These are phyloP conservation scores for Acanthopleura granulata DNA, from an alignment of 2,888 invertebrate genomes.

Conservation along the genomic window DNA sequence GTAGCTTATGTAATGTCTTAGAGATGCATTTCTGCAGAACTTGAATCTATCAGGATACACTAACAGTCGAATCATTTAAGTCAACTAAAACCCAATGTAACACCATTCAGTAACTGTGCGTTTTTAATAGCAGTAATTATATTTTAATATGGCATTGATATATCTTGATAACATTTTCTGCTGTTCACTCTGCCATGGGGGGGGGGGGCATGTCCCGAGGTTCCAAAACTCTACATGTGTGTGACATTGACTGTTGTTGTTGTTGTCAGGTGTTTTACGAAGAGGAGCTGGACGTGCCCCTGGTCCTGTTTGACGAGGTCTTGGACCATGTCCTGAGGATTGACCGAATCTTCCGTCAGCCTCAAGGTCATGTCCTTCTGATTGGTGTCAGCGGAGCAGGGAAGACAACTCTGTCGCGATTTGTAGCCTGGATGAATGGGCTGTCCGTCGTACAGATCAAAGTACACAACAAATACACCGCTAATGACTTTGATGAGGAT, in stretches of 20 bases:
- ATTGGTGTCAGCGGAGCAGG: constrained; percentile 99
- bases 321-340: constrained; percentile 98
- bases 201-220: too few species aligned
- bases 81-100: too few species aligned
- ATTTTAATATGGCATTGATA: too few species aligned
- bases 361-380: constrained; percentile 96
- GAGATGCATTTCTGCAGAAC: too few species aligned
- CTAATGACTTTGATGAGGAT: constrained; percentile 99
- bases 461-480: constrained; percentile 99
- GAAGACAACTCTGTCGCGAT: constrained; percentile 98
- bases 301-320: constrained; percentile 99
- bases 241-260: constrained; percentile 13
- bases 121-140: too few species aligned
- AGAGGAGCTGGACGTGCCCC: constrained; percentile 97
- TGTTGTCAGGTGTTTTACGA: constrained; percentile 89
- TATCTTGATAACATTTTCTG: too few species aligned
- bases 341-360: constrained; percentile 98
- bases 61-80: too few species aligned
- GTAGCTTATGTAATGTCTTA: too few species aligned
- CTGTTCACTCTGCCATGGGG: too few species aligned
- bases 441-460: constrained; percentile 99
- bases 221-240: neutral
- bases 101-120: too few species aligned
- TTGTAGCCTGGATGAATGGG: constrained; percentile 99
- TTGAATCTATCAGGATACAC: too few species aligned